Evolutionary conservation across 2,888 invertebrate genomes (phyloP).

Genomic region (Stenoptilia bipunctidactyla): DNA sequence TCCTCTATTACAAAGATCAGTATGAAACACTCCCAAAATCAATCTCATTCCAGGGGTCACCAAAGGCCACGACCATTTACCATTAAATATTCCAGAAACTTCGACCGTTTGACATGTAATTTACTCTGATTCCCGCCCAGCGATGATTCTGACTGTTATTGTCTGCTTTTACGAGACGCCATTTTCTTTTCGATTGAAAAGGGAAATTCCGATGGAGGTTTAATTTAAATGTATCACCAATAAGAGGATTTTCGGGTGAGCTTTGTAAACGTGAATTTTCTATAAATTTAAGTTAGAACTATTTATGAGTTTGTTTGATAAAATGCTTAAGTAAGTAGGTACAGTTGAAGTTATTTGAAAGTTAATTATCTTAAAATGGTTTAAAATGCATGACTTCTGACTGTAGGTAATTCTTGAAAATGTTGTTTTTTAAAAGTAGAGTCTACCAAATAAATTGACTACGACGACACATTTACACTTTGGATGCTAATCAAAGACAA

Average conservation of each 20-base stretch:
- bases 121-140: slow-evolving; percentile 33
- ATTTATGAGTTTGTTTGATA: slow-evolving; percentile 1
- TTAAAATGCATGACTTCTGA: too few relatives aligned
- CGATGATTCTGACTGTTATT: slow-evolving; percentile 49
- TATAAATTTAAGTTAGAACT: background rate
- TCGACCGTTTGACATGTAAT: slow-evolving; percentile 59
- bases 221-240: slow-evolving; percentile 42
- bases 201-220: slow-evolving; percentile 32
- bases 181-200: slow-evolving; percentile 28
- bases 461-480: too few relatives aligned
- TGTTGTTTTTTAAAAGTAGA: too few relatives aligned
- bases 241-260: slow-evolving; percentile 26
- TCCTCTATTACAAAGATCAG: too few relatives aligned
- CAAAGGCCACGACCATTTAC: background rate
- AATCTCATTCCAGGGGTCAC: too few relatives aligned
- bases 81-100: slow-evolving; percentile 47
- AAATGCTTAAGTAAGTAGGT: too few relatives aligned
- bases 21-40: too few relatives aligned
- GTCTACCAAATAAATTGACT: too few relatives aligned
- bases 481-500: too few relatives aligned
- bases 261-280: background rate
- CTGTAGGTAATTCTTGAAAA: too few relatives aligned
- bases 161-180: slow-evolving; percentile 44
- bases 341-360: too few relatives aligned
- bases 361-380: too few relatives aligned